A percentile compares a stretch with the other conserved stretches of the same genome.
Evolutionary conservation across 2,113 vertebrate genomes (phyloP).

Genomic region (Crocuta crocuta): DNA sequence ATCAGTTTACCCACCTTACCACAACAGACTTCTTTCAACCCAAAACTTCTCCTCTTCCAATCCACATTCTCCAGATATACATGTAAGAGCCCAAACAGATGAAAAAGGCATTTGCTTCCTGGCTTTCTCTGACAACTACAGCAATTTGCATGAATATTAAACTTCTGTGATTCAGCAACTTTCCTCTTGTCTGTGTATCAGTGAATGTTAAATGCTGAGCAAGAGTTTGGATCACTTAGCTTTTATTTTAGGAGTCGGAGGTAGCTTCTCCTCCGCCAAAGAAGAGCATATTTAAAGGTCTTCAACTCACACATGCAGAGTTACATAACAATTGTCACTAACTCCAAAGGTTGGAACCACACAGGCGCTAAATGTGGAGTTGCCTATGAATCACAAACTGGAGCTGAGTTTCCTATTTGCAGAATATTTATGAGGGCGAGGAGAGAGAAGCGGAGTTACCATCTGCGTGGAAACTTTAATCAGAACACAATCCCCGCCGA

Average conservation of each 20-base stretch:
- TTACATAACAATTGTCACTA: constrained; percentile 68
- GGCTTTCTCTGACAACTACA: constrained; percentile 82
- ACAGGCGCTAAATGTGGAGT: neutral
- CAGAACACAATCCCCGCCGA: neutral
- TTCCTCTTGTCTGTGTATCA: constrained; percentile 74
- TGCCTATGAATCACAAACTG: neutral
- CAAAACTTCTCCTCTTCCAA: constrained; percentile 24
- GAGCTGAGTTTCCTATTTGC: constrained; percentile 18
- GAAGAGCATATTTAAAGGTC: constrained; percentile 76
- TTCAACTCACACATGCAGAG: constrained; percentile 67
- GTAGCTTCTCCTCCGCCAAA: constrained; percentile 62
- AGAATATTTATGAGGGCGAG: constrained; percentile 28
- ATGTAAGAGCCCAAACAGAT: constrained; percentile 62
- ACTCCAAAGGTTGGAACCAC: neutral
- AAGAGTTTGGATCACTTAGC: constrained; percentile 57
- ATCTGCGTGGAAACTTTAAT: constrained; percentile 80
- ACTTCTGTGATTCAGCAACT: constrained; percentile 86
- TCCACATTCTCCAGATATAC: neutral
- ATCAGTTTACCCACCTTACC: neutral
- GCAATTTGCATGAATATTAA: constrained; percentile 85
- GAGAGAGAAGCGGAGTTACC: constrained; percentile 62
- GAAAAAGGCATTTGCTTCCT: constrained; percentile 81
- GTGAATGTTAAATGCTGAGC: constrained; percentile 70
- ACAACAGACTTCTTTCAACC: neutral
- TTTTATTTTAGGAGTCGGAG: constrained; percentile 68